A percentile compares a stretch with the other conserved stretches of the same genome.
Conservation (phyloP, 2,888 invertebrate species). For the Camptogramma bilineatum region DNA sequence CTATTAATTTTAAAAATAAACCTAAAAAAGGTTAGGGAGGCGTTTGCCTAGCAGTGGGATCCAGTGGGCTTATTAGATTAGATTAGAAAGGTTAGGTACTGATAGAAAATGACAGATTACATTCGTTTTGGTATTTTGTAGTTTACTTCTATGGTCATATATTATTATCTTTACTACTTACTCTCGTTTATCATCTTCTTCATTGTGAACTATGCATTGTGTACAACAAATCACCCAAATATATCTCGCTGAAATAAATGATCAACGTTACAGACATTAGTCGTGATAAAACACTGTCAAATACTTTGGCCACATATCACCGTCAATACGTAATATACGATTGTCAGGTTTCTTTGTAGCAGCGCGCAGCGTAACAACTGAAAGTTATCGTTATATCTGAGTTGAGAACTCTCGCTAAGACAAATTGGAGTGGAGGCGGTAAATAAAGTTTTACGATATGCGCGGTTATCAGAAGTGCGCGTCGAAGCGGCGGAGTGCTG, state of each 20-base stretch:
- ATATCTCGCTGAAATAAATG: slow-evolving; percentile 36
- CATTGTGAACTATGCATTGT: too few species aligned
- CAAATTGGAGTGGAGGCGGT: slow-evolving; percentile 75
- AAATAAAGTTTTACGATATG: slow-evolving; percentile 81
- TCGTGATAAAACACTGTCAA: slow-evolving; percentile 45
- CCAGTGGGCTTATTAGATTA: too few species aligned
- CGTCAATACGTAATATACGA: slow-evolving; percentile 56
- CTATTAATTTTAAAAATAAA: too few species aligned
- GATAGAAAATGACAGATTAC: background rate
- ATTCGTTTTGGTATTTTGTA: too few species aligned
- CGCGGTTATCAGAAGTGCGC: slow-evolving; percentile 75
- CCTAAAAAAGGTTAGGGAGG: too few species aligned
- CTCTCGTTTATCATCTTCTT: too few species aligned
- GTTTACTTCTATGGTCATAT: too few species aligned
- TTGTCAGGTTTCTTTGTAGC: slow-evolving; percentile 51
- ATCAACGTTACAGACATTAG: slow-evolving; percentile 39
- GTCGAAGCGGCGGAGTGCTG: slow-evolving; percentile 56
- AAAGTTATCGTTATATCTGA: slow-evolving; percentile 70
- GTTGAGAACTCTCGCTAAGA: slow-evolving; percentile 72
- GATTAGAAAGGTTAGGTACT: too few species aligned
- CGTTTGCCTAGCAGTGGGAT: too few species aligned
- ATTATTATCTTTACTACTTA: too few species aligned
- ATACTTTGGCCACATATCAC: slow-evolving; percentile 48
- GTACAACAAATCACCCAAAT: slow-evolving; percentile 19
- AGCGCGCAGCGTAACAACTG: slow-evolving; percentile 62